Base-by-base conservation (phyloP, 1,140 invertebrate genomes). In the Panagrolaimus sp. region DNA sequence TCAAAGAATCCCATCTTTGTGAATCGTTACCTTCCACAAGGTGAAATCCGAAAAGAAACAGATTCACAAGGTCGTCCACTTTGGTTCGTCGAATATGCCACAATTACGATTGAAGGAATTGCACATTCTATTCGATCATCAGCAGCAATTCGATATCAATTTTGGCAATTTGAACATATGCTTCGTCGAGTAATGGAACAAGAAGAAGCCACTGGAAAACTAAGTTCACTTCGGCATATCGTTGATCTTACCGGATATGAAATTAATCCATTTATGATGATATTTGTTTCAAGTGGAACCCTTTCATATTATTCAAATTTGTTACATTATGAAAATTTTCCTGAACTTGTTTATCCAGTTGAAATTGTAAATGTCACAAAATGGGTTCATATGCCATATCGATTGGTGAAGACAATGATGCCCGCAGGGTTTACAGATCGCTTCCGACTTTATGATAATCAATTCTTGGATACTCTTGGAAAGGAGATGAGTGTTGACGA, bases 191-290 rank as follows among this genome's bases (percentile, higher is more conserved):
- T 82, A 17, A 82, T 83, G 68, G 48, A 72, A 24, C 67, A 80
- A 71, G 80, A 82, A 67, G 72, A 74, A 43, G 67, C 66, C 28
- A 82, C 79, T 14, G 80, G 80, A 8, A 67, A 71, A 64, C 73
- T 82, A 17, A 71, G 70, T 32, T 76, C 78, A 3, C 68, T 83
- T 15, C 71, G 80, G 7, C 79, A 83, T 47, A 70, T 82, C 32
- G 69, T 82, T 17, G 82, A 82, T 63, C 83, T 82, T 80, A 76
- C 69, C 63, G 80, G 76, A 10, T 83, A 83, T 67, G 80, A 82
- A 67, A 83, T 82, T 55, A 83, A 83, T 69, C 80, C 80, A n/a
- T 82, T 82, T 65, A 83, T 82, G 8, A 77, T 82, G 80, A 66
- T 82, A 17, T 82, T 82, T 68, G 82, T 82, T 1, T 74, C 48